Evolutionary conservation across 2,113 vertebrate species (phyloP), one percentile per base, ranked within the genome.

Genomic region (Salvator merianae): DNA sequence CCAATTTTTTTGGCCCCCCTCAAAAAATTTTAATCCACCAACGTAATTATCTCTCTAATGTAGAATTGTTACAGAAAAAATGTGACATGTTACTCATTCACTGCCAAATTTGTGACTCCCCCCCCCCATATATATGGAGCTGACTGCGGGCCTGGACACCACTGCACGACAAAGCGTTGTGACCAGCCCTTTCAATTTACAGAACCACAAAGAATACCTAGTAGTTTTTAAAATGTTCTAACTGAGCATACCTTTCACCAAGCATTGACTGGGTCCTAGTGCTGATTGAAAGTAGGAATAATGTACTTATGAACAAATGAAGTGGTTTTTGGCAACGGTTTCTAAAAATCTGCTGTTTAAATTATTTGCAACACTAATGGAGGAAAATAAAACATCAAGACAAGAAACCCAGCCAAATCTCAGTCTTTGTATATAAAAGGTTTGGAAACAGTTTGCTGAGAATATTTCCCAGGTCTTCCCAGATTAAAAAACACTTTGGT

Each of bases 281-380:
- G n/a, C 66, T 59, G 14, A 12, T 82, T 84, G 83, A 36, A 55
- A 77, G 70, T 59, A 77, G 65, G 14, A 28, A 40, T 74, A 7
- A 79, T 0, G 1, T 38, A 69, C 12, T 66, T 69, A 20, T 69
- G 36, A 83, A 62, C 36, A 63, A 53, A 80, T 69, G 20, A 79
- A 59, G 50, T 6, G 59, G 59, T 47, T 87, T 86, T 83, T 74
- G 78, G 80, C 65, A 75, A 50, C 20, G 50, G 34, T 72, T 87
- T 55, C 75, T 13, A 0, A 84, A 43, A 86, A 77, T 34, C 47
- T 81, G 18, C 71, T 55, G 83, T 38, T 65, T 89, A 87, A 84
- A n/a, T 24, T 53, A 47, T 76, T 87, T 66, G 22, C 55, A 78
- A 81, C 80, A 88, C 71, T 74, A 86, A 38, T 13, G 76, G 84